These are phyloP conservation scores for Patiria pectinifera DNA, from an alignment of 53 echinoderm and acorn worm genomes.

Conservation along the genomic window DNA sequence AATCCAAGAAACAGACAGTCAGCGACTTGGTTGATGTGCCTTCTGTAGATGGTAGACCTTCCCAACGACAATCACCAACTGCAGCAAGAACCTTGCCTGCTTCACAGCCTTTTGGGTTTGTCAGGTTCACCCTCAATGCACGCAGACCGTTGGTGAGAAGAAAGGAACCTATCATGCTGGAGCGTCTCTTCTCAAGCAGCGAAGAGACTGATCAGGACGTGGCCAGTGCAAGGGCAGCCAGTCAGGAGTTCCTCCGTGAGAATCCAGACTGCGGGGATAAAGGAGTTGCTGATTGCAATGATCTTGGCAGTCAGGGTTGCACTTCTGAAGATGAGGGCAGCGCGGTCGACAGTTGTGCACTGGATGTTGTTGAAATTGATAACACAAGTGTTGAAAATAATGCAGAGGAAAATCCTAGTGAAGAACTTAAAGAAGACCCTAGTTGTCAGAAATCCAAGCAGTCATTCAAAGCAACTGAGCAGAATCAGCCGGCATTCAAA, in stretches of 20 bases:
- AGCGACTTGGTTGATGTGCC: neutral
- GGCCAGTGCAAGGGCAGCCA: conserved; percentile 22
- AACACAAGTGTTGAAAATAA: neutral
- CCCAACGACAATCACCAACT: neutral
- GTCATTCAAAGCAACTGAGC: too few species aligned
- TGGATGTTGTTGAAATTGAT: neutral
- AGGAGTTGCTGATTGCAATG: neutral
- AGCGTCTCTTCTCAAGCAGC: conserved; percentile 30
- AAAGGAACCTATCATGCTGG: neutral
- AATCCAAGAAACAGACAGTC: neutral
- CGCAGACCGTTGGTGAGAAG: neutral
- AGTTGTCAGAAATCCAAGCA: too few species aligned
- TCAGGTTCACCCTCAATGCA: neutral
- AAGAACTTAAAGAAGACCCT: too few species aligned
- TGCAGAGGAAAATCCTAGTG: too few species aligned
- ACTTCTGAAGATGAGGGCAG: neutral
- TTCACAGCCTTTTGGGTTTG: neutral
- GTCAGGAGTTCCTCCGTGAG: neutral
- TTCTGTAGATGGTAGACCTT: neutral
- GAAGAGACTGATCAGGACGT: conserved; percentile 30
- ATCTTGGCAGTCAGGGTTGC: neutral
- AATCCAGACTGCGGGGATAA: neutral
- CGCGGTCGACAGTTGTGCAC: too few species aligned
- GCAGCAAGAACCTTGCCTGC: neutral
- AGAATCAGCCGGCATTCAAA: too few species aligned